phyloP scores from a whole-genome alignment of 2,888 invertebrate species.

The Azorinus chamasolen region DNA sequence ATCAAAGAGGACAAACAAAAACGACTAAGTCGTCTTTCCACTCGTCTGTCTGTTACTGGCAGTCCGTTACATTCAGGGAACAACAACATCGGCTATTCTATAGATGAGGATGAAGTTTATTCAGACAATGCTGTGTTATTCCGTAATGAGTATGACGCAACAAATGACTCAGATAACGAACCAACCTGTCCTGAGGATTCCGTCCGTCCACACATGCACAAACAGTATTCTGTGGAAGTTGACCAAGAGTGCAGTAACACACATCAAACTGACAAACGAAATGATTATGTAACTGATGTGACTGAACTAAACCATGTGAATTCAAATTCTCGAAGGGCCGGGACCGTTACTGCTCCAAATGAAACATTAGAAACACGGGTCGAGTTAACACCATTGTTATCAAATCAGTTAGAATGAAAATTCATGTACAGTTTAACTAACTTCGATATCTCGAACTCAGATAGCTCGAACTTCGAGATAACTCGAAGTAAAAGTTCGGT shows the following conservation, averaged over 20 bases:
- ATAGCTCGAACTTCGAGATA: no score
- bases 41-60: conserved; percentile 10
- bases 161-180: conserved; percentile 1
- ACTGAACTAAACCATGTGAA: no score
- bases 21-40: conserved; percentile 68
- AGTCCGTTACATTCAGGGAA: conserved; percentile 14
- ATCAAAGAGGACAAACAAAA: conserved; percentile 79
- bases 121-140: neutral
- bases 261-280: no score
- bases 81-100: neutral
- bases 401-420: neutral
- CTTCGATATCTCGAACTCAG: no score
- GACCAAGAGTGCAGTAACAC: no score
- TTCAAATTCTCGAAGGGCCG: neutral
- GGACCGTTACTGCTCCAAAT: neutral
- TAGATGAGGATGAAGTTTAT: conserved; percentile 4
- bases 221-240: neutral
- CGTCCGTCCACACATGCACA: neutral
- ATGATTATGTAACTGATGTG: no score
- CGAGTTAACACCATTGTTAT: conserved; percentile 29
- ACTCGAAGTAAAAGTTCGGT: no score
- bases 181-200: conserved; percentile 2
- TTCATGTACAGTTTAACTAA: neutral
- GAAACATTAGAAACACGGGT: conserved; percentile 16
- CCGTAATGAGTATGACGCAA: conserved; percentile 5